Evolutionary conservation across 2,797 vertebrate genomes (phyloP), one percentile per base, ranked within the genome.

Genomic region (Pampus argenteus): DNA sequence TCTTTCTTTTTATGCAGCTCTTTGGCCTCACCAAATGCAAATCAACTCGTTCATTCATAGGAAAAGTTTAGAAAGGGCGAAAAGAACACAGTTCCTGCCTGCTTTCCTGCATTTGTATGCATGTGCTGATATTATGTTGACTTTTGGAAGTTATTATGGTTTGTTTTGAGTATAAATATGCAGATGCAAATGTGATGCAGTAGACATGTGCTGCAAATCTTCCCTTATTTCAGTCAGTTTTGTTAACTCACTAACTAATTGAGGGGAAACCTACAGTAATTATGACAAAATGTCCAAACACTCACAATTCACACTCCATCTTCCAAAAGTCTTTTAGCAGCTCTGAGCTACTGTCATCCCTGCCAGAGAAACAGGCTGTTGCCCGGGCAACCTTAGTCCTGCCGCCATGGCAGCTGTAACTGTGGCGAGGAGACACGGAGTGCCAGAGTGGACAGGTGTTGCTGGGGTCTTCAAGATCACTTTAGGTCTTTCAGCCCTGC

Each of bases 361-460:
- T 87, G 86, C 89, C 87, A 88, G 81, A 65, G 62, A 71, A 83
- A 69, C 84, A 73, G 80, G 50, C 74, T 42, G 91, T 90, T 90
- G 81, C 86, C 85, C 7, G 0, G 87, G 89, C 79, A 90, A 87
- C 90, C 81, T 80, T 76, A 69, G 85, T 70, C 78, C 79, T 83
- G 81, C 78, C 76, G 54, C 82, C 81, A 60, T 80, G 81, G 81
- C 87, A 92, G 89, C 88, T 90, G 90, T 85, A 88, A 74, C 85
- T 58, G 83, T 82, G 79, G 85, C 6, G 77, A 87, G 71, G 59
- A 70, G 66, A 89, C 59, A 38, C 23, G 0, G 57, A 47, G 65
- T 89, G 86, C 85, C 91, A 90, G 83, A 58, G 82, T 18, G 76
- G 88, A 85, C 88, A 94, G 86, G 89, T 93, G 91, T 89, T 91